These are phyloP conservation scores for Drosophila asahinai DNA, from an alignment of 1,140 invertebrate species.

Conservation along the genomic window DNA sequence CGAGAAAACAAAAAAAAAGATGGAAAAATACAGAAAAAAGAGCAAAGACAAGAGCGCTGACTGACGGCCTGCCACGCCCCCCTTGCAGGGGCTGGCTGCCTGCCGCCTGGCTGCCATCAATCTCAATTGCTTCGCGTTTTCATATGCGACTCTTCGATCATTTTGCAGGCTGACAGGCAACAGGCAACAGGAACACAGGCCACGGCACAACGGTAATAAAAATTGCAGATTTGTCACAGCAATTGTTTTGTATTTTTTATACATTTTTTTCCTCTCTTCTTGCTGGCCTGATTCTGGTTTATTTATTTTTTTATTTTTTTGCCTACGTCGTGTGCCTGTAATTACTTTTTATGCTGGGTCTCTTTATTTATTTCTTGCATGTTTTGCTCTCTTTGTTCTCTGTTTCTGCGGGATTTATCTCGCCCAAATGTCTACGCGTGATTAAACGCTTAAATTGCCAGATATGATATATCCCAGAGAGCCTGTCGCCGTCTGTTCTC, in stretches of 20 bases:
- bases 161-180: slow-evolving; percentile 75
- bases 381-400: slow-evolving; percentile 16
- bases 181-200: slow-evolving; percentile 53
- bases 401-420: slow-evolving; percentile 59
- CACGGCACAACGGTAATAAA: slow-evolving; percentile 64
- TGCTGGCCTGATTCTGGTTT: slow-evolving; percentile 66
- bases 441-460: slow-evolving; percentile 80
- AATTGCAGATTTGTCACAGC: slow-evolving; percentile 83
- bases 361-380: slow-evolving; percentile 25
- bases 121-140: slow-evolving; percentile 83
- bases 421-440: slow-evolving; percentile 75
- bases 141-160: slow-evolving; percentile 82
- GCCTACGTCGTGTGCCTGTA: slow-evolving; percentile 68
- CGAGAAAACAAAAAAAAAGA: slow-evolving; percentile 30
- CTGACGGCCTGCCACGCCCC: slow-evolving; percentile 58
- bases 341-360: slow-evolving; percentile 72
- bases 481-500: slow-evolving; percentile 47
- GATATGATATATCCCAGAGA: slow-evolving; percentile 67
- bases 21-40: slow-evolving; percentile 2
- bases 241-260: slow-evolving; percentile 50
- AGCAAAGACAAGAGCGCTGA: slow-evolving; percentile 35
- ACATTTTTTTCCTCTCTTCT: slow-evolving; percentile 26
- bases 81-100: background rate
- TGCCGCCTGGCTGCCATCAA: slow-evolving; percentile 68
- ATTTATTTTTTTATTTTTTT: slow-evolving; percentile 32